Conservation (phyloP, 2,113 vertebrate species). For the Cettia cetti region DNA sequence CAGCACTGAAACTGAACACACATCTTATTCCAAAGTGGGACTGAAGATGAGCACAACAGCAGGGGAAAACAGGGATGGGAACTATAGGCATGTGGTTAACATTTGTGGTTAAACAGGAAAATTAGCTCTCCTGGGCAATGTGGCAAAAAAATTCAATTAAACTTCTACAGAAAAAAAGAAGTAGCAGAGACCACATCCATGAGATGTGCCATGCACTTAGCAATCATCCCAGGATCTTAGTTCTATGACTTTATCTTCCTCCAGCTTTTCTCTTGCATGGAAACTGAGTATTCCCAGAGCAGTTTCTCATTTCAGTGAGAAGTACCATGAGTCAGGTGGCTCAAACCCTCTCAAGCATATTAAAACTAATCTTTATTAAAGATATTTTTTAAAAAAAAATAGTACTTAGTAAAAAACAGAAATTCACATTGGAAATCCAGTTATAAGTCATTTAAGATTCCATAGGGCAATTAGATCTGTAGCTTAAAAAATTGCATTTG, state of each 20-base stretch:
- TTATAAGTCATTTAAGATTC: not conserved
- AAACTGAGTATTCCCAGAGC: not conserved
- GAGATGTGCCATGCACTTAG: not conserved
- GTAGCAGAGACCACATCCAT: not conserved
- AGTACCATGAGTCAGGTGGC: not conserved
- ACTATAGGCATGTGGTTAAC: not conserved
- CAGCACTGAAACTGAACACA: not conserved
- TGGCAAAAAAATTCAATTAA: not conserved
- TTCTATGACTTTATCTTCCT: not conserved
- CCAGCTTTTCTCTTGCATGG: not conserved
- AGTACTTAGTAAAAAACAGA: not conserved
- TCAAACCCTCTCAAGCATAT: not conserved
- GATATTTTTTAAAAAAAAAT: not conserved
- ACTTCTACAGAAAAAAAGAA: not conserved
- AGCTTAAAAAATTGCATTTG: not conserved
- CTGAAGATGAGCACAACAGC: not conserved
- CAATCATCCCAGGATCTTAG: not conserved
- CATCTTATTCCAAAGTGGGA: not conserved
- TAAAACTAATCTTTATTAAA: not conserved
- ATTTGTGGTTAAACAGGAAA: not conserved
- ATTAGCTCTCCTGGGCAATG: not conserved
- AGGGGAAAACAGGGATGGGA: not conserved
- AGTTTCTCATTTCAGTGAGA: not conserved
- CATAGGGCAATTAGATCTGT: not conserved
- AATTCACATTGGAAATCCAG: not conserved